Conservation (phyloP, 64 coral and sea anemone species). For the Montipora cactus region DNA sequence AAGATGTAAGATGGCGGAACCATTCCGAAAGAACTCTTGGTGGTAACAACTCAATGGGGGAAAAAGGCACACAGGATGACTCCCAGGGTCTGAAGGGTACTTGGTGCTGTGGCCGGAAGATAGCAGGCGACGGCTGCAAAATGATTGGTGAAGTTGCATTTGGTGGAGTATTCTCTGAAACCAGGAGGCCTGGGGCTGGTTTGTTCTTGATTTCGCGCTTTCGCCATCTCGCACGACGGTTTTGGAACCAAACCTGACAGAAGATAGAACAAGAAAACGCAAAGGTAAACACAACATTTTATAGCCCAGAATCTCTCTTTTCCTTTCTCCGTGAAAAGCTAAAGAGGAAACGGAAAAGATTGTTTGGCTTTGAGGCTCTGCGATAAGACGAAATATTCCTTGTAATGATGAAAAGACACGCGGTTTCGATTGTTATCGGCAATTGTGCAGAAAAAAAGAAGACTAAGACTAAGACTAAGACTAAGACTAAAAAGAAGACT, state of each 20-base stretch:
- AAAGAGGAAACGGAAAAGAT: no score
- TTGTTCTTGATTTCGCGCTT: slow-evolving; percentile 69
- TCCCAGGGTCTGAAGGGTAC: background rate
- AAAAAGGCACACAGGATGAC: background rate
- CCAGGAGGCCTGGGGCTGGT: slow-evolving; percentile 45
- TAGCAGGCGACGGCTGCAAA: background rate
- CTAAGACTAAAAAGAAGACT: no score
- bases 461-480: no score
- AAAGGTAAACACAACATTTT: no score
- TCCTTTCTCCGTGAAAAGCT: no score
- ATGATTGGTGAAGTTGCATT: background rate
- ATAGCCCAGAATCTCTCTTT: no score
- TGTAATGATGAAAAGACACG: no score
- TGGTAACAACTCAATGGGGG: background rate
- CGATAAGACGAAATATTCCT: no score
- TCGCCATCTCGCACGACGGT: slow-evolving; percentile 70
- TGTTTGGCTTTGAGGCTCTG: no score
- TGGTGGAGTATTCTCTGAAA: background rate
- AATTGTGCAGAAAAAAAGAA: no score
- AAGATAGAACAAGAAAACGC: no score
- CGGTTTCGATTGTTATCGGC: no score
- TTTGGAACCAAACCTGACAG: slow-evolving; percentile 12
- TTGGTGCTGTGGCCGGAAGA: background rate
- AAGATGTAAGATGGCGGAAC: background rate
- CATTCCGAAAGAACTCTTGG: background rate